A percentile compares a stretch with the other conserved stretches of the same genome.
Evolutionary conservation across 2,113 vertebrate species (phyloP).

Genomic region (Bufo bufo): DNA sequence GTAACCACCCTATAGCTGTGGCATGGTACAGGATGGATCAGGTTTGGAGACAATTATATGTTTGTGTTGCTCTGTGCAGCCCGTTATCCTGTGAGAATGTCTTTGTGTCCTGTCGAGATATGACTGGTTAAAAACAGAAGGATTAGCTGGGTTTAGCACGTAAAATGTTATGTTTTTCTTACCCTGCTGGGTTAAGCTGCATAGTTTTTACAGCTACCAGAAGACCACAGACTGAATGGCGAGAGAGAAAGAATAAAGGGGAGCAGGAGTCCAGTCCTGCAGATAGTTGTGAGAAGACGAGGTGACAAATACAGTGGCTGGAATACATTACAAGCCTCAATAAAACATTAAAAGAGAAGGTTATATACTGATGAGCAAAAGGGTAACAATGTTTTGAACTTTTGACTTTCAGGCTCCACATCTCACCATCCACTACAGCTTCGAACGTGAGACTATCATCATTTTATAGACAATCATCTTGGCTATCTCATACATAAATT

Average conservation of each 20-base stretch:
- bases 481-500: too few relatives aligned
- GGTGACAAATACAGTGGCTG: not conserved
- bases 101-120: conserved; percentile 34
- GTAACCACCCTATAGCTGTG: not conserved
- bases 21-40: not conserved
- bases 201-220: not conserved
- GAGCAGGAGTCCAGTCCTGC: not conserved
- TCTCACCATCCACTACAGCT: too few relatives aligned
- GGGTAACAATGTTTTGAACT: too few relatives aligned
- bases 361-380: too few relatives aligned
- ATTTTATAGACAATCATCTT: too few relatives aligned
- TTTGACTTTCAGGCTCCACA: too few relatives aligned
- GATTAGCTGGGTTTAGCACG: conserved; percentile 40
- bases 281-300: not conserved
- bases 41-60: not conserved
- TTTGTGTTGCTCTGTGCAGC: conserved; percentile 1
- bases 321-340: too few relatives aligned
- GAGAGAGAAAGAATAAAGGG: not conserved
- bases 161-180: conserved; percentile 39
- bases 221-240: not conserved
- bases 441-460: too few relatives aligned
- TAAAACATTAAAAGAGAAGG: too few relatives aligned
- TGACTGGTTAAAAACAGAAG: conserved; percentile 19
- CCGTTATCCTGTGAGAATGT: not conserved
- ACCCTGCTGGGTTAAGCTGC: conserved; percentile 45